Conservation (phyloP, 2,888 invertebrate species). For the Pandemis cinnamomeana region DNA sequence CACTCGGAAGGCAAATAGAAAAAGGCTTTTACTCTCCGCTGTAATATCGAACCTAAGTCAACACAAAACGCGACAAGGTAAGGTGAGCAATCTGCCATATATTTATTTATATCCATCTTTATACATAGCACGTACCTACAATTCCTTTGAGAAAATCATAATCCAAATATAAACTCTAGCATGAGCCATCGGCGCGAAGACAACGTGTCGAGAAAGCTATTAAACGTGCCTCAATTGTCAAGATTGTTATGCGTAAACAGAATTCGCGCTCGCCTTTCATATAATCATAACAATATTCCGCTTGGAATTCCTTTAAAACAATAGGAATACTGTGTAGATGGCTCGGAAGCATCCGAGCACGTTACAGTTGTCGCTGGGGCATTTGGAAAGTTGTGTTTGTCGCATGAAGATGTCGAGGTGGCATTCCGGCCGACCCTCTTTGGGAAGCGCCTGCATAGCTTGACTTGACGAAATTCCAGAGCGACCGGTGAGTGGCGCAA, state of each 20-base stretch:
- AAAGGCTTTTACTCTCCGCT: slow-evolving; percentile 47
- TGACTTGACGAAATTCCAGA: slow-evolving; percentile 65
- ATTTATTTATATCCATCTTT: slow-evolving; percentile 24
- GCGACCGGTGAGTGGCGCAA: slow-evolving; percentile 50
- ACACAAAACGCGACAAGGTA: slow-evolving; percentile 44
- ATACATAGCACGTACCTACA: not conserved
- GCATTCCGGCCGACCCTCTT: slow-evolving; percentile 65
- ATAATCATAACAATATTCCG: slow-evolving; percentile 32
- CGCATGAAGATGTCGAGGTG: slow-evolving; percentile 77
- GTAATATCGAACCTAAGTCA: slow-evolving; percentile 58
- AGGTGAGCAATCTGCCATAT: slow-evolving; percentile 39
- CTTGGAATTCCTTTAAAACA: slow-evolving; percentile 32
- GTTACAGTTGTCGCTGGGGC: slow-evolving; percentile 54
- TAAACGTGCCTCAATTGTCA: slow-evolving; percentile 21
- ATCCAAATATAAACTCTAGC: not conserved
- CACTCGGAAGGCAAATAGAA: slow-evolving; percentile 56
- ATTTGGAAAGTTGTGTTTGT: slow-evolving; percentile 65
- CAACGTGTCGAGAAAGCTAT: not conserved
- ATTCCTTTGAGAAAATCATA: not conserved
- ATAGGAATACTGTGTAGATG: slow-evolving; percentile 43
- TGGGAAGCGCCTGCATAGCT: slow-evolving; percentile 70
- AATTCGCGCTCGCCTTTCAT: slow-evolving; percentile 19
- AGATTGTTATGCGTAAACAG: slow-evolving; percentile 31
- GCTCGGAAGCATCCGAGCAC: slow-evolving; percentile 44
- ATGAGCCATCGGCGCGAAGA: not conserved